These are phyloP conservation scores for Coenonympha arcania DNA, from an alignment of 2,888 invertebrate species.

Conservation along the genomic window DNA sequence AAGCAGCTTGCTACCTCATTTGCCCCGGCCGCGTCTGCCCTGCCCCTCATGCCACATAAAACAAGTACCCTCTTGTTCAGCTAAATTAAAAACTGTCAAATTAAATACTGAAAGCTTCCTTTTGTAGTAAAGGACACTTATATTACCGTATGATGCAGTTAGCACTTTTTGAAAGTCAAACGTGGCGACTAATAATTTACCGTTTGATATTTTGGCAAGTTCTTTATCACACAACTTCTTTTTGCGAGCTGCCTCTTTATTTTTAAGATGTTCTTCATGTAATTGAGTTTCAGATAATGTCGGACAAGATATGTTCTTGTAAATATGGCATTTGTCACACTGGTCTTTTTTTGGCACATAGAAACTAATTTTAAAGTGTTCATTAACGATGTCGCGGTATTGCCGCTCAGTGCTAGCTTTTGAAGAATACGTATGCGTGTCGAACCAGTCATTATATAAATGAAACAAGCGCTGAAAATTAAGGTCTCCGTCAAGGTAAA, in stretches of 20 bases:
- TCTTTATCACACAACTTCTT: background rate
- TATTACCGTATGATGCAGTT: background rate
- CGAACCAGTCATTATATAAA: constrained; percentile 9
- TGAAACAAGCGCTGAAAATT: constrained; percentile 2
- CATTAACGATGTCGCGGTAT: constrained; percentile 13
- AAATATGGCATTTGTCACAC: background rate
- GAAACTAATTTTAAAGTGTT: constrained; percentile 15
- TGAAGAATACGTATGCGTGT: constrained; percentile 7
- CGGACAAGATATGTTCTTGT: background rate
- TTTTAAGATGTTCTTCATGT: background rate
- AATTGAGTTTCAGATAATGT: background rate
- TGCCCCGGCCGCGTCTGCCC: background rate
- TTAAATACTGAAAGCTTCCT: background rate
- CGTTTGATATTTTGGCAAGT: background rate
- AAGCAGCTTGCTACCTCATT: background rate
- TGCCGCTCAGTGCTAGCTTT: constrained; percentile 19
- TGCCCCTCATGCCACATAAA: background rate
- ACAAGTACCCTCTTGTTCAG: background rate
- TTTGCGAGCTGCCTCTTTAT: background rate
- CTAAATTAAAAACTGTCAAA: background rate
- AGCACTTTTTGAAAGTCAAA: background rate
- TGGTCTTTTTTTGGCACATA: background rate
- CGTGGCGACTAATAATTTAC: background rate
- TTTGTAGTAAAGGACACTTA: background rate
- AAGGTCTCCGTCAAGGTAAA: background rate